Percentiles rank a stretch among this genome's conserved stretches.
Evolutionary conservation across 2,888 invertebrate genomes (phyloP).

Genomic region (Augiades crinisus): DNA sequence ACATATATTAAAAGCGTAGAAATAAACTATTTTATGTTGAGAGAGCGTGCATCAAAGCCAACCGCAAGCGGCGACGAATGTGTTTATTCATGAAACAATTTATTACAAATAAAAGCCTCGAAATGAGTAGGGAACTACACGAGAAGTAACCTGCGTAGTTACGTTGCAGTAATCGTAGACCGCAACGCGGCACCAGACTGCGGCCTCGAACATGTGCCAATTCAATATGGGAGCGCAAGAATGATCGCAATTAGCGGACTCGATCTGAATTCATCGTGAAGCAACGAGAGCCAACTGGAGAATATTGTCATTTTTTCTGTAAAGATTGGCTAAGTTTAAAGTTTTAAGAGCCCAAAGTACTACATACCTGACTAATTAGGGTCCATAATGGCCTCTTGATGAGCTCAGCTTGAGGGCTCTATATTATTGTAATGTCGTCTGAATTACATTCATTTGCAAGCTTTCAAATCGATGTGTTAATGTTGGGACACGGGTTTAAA

Average conservation of each 20-base stretch:
- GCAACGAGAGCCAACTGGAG: neutral
- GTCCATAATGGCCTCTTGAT: no score
- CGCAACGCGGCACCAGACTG: constrained; percentile 62
- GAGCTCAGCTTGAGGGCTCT: neutral
- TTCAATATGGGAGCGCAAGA: constrained; percentile 58
- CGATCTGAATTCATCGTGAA: constrained; percentile 5
- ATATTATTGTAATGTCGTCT: no score
- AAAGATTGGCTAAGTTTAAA: no score
- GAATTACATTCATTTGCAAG: no score
- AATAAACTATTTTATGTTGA: no score
- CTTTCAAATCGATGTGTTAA: no score
- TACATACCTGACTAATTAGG: no score
- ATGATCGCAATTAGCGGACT: constrained; percentile 57
- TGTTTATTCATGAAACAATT: constrained; percentile 38
- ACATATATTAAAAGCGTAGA: neutral
- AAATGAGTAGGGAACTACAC: constrained; percentile 47
- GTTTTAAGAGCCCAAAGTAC: no score
- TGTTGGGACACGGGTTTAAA: no score
- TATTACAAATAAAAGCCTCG: constrained; percentile 48
- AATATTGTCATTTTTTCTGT: neutral
- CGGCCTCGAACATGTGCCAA: constrained; percentile 69
- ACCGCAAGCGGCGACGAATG: constrained; percentile 48
- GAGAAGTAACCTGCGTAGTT: constrained; percentile 48
- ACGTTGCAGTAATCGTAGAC: constrained; percentile 65
- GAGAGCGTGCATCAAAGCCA: constrained; percentile 29